These are phyloP conservation scores for Trichacis sp. DNA, from an alignment of 2,888 invertebrate species.

Conservation along the genomic window DNA sequence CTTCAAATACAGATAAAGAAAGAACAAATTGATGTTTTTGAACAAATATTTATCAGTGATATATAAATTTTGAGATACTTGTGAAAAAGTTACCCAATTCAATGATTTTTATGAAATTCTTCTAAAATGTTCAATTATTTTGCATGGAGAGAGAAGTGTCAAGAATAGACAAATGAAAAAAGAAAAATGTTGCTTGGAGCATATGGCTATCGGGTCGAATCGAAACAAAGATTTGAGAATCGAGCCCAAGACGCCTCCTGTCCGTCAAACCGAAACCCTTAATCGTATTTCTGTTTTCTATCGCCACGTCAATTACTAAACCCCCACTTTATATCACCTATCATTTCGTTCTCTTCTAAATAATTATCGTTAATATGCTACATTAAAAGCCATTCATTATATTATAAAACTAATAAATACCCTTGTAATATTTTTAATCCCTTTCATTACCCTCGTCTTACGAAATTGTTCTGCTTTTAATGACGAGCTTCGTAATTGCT, in stretches of 20 bases:
- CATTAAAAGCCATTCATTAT: background rate
- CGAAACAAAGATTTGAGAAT: slow-evolving; percentile 53
- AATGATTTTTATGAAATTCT: no score
- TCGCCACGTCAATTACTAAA: slow-evolving; percentile 41
- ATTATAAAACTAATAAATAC: slow-evolving; percentile 2
- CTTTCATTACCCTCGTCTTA: background rate
- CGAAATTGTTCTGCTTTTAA: background rate
- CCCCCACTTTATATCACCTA: slow-evolving; percentile 29
- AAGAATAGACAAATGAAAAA: no score
- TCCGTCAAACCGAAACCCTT: slow-evolving; percentile 60
- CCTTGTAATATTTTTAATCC: background rate
- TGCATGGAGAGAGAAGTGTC: no score
- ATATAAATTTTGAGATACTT: no score
- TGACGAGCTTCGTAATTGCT: background rate
- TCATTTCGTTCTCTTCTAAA: slow-evolving; percentile 43
- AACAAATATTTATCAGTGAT: no score
- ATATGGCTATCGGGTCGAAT: slow-evolving; percentile 40
- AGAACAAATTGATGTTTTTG: no score
- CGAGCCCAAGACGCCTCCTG: slow-evolving; percentile 62
- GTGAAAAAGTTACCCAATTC: no score
- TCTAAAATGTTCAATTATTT: no score
- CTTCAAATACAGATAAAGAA: no score
- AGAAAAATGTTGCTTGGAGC: slow-evolving; percentile 14
- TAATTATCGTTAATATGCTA: slow-evolving; percentile 57
- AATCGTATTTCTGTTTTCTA: slow-evolving; percentile 52